Percentiles rank a stretch among this genome's conserved stretches.
phyloP scores from a whole-genome alignment of 1,140 invertebrate genomes.

The Maniola jurtina region DNA sequence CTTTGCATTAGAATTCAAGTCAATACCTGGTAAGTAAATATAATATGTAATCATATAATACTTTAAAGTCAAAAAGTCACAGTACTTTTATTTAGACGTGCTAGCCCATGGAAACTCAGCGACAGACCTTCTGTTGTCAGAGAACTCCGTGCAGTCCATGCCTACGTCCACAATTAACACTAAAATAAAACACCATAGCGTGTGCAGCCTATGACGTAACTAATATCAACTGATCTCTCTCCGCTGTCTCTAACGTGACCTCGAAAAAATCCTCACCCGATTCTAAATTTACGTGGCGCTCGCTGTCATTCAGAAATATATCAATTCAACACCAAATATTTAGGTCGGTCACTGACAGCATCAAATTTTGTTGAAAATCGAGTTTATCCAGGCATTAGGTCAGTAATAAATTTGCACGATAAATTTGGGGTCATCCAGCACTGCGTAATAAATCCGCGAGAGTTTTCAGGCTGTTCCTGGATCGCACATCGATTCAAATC shows the following conservation, averaged over 20 bases:
- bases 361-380: slow-evolving; percentile 42
- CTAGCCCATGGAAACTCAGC: slow-evolving; percentile 35
- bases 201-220: slow-evolving; percentile 61
- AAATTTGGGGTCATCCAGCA: slow-evolving; percentile 27
- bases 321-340: slow-evolving; percentile 60
- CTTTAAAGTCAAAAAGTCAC: neutral
- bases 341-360: slow-evolving; percentile 70
- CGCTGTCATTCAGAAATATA: slow-evolving; percentile 61
- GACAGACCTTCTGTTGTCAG: slow-evolving; percentile 35
- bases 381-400: slow-evolving; percentile 34
- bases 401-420: slow-evolving; percentile 47
- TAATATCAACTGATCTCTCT: slow-evolving; percentile 52
- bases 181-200: slow-evolving; percentile 53
- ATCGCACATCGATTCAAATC: too few species aligned
- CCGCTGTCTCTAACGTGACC: slow-evolving; percentile 55
- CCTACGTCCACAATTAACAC: slow-evolving; percentile 50
- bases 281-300: slow-evolving; percentile 61
- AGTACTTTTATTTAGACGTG: slow-evolving; percentile 3
- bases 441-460: too few species aligned
- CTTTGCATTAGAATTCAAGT: too few species aligned
- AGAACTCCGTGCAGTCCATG: slow-evolving; percentile 25
- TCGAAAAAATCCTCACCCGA: slow-evolving; percentile 60
- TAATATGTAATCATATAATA: neutral
- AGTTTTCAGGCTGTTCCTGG: too few species aligned
- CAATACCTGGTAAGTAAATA: too few species aligned